Conservation (phyloP, 2,113 vertebrate species). For the Nibea albiflora region DNA sequence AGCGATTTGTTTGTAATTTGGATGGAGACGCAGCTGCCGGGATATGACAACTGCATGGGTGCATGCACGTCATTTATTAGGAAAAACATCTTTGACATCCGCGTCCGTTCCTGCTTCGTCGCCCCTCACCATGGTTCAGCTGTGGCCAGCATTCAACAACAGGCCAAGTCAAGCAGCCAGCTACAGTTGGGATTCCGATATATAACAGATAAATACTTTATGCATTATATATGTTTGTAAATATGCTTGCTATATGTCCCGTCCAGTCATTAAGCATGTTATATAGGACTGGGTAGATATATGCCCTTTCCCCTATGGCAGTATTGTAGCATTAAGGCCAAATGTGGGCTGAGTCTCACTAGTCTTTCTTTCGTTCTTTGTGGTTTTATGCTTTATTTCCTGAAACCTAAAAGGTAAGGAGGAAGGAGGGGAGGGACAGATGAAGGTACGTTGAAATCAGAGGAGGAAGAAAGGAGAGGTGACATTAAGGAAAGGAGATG, state of each 20-base stretch:
- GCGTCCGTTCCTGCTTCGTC: neutral
- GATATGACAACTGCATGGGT: neutral
- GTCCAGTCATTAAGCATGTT: conserved; percentile 36
- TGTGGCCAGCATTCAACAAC: conserved; percentile 38
- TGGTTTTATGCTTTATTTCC: conserved; percentile 1
- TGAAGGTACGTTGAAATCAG: neutral
- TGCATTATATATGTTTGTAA: conserved; percentile 33
- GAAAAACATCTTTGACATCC: conserved; percentile 26
- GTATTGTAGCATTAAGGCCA: conserved; percentile 81
- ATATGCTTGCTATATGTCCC: conserved; percentile 56
- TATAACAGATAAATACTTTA: conserved; percentile 57
- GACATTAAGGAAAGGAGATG: neutral
- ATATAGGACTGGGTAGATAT: conserved; percentile 49
- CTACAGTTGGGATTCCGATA: conserved; percentile 57
- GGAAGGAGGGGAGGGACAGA: neutral
- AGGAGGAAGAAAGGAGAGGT: neutral
- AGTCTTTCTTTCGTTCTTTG: conserved; percentile 6
- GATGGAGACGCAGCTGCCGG: conserved; percentile 25
- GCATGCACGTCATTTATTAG: neutral
- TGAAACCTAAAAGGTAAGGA: conserved; percentile 15
- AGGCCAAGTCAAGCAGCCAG: conserved; percentile 50
- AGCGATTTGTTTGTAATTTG: conserved; percentile 5
- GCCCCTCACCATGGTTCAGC: conserved; percentile 8
- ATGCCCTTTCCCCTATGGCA: conserved; percentile 67
- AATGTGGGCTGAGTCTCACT: conserved; percentile 46